Evolutionary conservation across 2,113 vertebrate genomes (phyloP).

Genomic region (Tachuris rubrigastra): DNA sequence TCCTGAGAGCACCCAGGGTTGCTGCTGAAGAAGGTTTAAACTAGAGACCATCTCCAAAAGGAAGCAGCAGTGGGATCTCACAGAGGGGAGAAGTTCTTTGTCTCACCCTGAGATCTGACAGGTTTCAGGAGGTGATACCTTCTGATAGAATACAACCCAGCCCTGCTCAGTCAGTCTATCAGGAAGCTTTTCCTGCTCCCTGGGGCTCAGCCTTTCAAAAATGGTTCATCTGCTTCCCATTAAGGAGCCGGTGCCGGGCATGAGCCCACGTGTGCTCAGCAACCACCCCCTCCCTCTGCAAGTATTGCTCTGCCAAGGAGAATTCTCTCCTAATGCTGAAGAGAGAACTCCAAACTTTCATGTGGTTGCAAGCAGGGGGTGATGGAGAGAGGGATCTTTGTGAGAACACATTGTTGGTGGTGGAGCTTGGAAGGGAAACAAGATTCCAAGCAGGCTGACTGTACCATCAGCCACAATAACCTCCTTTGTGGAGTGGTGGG

Average conservation of each 20-base stretch:
- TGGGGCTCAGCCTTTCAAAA: neutral
- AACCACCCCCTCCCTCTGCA: neutral
- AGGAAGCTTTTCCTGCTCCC: neutral
- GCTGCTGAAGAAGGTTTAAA: neutral
- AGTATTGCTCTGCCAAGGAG: neutral
- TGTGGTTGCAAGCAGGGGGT: constrained; percentile 8
- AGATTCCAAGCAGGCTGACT: constrained; percentile 25
- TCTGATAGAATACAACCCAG: no score
- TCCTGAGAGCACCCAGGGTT: neutral
- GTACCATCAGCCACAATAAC: neutral
- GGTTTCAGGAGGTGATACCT: neutral
- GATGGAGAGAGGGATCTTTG: neutral
- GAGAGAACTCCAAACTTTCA: neutral
- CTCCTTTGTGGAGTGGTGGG: neutral
- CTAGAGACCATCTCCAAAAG: neutral
- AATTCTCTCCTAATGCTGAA: constrained; percentile 1
- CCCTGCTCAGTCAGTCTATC: neutral
- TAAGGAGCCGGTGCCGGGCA: neutral
- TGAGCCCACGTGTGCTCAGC: neutral
- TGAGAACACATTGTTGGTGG: neutral
- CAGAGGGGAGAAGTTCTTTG: neutral
- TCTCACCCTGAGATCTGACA: neutral
- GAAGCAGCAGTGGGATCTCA: neutral
- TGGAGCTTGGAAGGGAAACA: neutral
- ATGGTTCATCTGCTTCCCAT: neutral